Evolutionary conservation across 2,888 invertebrate species (phyloP), one percentile per base, ranked within the genome.

Genomic region (Acanthoscelides obtectus): DNA sequence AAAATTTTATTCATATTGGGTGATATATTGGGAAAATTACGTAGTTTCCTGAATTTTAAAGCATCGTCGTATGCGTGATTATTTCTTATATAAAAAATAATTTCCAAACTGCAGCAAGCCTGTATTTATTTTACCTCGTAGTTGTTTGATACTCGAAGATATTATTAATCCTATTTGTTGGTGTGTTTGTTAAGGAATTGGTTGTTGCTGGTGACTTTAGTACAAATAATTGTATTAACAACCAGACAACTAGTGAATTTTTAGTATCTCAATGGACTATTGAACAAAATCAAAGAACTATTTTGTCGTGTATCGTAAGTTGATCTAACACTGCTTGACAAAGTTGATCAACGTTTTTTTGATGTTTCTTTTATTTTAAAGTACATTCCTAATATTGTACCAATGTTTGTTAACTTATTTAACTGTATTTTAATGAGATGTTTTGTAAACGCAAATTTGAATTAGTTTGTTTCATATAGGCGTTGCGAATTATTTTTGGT

Each of bases 201-300:
- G 81, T 81, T 83, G 82, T 82, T 81, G 83, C 84, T 83, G 83
- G 82, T 82, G 81, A 83, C 84, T 82, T 81, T 82, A 85, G 85
- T 85, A 85, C 85, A 85, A 85, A 84, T 82, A 69, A 73, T 75
- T 77, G 77, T 81, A 79, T 79, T 79, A 79, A 80, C 74, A 76
- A 77, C 78, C 77, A 78, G 76, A 77, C 77, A 22, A 20, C 22
- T 68, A 68, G 73, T 27, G 20, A 22, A 66, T 66, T 66, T 17
- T 66, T 66, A 45, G 45, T 45, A 17, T 45, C 45, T 45, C 3
- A 45, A 45, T 17, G 17, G 45, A 45, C 45, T 45, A 1, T 25
- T 12, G 3, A 45, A 45, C 45, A 45, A 45, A 45, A 45, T 45
- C 45, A 45, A 45, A 45, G 45, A 17, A 6, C 45, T 1, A 45